Conservation (phyloP, 2,113 vertebrate genomes). For the Cettia cetti region DNA sequence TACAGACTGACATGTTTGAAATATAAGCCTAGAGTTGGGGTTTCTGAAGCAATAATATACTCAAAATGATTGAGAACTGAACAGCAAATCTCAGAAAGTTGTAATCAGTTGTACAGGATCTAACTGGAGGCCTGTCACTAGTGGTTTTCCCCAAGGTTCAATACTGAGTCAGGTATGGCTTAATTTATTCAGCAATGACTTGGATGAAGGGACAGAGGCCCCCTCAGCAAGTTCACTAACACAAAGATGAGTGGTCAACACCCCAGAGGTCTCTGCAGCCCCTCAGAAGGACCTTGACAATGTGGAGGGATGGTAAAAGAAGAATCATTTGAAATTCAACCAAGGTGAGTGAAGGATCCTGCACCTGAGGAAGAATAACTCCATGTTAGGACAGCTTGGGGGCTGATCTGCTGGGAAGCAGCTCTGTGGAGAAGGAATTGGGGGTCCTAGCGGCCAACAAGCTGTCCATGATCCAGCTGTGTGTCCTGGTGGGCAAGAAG, state of each 20-base stretch:
- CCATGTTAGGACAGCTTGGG: neutral
- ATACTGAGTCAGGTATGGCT: no score
- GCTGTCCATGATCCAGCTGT: neutral
- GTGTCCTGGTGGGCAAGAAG: no score
- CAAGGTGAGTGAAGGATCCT: neutral
- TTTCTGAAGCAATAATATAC: neutral
- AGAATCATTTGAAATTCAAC: neutral
- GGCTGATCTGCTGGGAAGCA: neutral
- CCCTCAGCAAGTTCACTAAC: neutral
- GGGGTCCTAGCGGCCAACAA: neutral
- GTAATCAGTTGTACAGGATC: neutral
- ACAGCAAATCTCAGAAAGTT: neutral
- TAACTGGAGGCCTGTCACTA: neutral
- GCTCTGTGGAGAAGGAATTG: neutral
- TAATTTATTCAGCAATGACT: neutral
- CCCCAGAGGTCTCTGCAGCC: neutral
- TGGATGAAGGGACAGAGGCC: neutral
- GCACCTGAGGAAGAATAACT: neutral
- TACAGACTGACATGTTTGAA: neutral
- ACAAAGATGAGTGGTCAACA: neutral
- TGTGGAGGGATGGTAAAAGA: neutral
- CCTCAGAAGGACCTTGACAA: fast-evolving
- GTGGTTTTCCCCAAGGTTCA: neutral
- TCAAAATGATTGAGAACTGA: neutral
- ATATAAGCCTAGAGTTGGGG: neutral